A percentile compares a stretch with the other conserved stretches of the same genome.
Conservation (phyloP, 1,140 invertebrate genomes). For the Macrocentrus cingulum region DNA sequence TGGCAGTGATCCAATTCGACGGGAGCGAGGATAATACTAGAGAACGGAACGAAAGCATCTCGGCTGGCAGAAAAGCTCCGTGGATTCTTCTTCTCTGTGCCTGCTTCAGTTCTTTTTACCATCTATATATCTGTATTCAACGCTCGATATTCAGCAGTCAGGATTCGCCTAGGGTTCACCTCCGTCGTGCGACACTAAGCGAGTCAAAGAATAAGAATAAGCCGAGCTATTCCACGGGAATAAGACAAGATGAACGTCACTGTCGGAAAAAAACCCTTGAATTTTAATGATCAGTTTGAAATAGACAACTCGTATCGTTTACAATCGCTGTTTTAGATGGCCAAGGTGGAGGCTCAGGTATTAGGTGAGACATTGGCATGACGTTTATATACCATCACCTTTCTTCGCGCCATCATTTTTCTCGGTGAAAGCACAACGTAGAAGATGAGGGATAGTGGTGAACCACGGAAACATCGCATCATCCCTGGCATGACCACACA, state of each 20-base stretch:
- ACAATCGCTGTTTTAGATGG: too few relatives aligned
- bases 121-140: neutral
- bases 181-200: neutral
- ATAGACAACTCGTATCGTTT: too few relatives aligned
- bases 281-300: too few relatives aligned
- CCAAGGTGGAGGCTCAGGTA: too few relatives aligned
- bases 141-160: constrained; percentile 1
- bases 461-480: constrained; percentile 13
- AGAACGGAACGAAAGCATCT: constrained; percentile 11
- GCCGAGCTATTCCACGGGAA: neutral
- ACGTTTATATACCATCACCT: too few relatives aligned
- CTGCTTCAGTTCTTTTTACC: neutral
- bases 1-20: constrained; percentile 26
- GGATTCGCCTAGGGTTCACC: neutral
- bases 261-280: neutral
- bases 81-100: neutral
- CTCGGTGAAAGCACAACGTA: constrained; percentile 32
- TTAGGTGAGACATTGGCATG: too few relatives aligned
- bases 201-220: neutral
- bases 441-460: constrained; percentile 34
- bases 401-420: constrained; percentile 25
- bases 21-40: neutral
- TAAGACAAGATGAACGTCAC: neutral
- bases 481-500: constrained; percentile 10
- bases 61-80: constrained; percentile 7